These are phyloP conservation scores for Calypte anna DNA, from an alignment of 2,113 vertebrate species.

Conservation along the genomic window DNA sequence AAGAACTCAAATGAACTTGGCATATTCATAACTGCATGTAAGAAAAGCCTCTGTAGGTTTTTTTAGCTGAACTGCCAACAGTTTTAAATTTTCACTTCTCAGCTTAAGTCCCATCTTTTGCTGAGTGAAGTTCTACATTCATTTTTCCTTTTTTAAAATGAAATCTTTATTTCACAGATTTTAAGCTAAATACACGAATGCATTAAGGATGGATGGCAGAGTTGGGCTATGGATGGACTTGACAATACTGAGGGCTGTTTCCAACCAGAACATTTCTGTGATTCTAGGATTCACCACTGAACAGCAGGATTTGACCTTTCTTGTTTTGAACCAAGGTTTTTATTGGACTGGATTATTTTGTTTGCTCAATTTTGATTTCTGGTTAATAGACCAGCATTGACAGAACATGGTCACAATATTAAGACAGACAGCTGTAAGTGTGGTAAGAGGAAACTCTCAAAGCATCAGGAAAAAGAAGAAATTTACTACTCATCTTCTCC, in stretches of 20 bases:
- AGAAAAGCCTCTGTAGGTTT: neutral
- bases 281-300: neutral
- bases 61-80: neutral
- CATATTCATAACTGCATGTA: neutral
- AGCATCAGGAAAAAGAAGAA: neutral
- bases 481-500: neutral
- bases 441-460: neutral
- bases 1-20: neutral
- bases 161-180: neutral
- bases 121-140: neutral
- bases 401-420: neutral
- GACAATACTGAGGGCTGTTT: too few species aligned
- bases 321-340: neutral
- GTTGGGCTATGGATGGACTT: too few species aligned
- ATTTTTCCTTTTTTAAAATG: neutral
- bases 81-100: neutral
- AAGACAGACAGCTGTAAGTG: neutral
- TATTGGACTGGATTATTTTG: neutral
- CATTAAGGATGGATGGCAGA: neutral
- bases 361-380: neutral
- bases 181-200: neutral
- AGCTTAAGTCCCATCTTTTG: neutral
- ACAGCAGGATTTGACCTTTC: neutral
- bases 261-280: too few species aligned
- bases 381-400: neutral